Percentiles rank a stretch among this genome's conserved stretches.
phyloP scores from a whole-genome alignment of 2,888 invertebrate species.

The Pantelozetes paolii region DNA sequence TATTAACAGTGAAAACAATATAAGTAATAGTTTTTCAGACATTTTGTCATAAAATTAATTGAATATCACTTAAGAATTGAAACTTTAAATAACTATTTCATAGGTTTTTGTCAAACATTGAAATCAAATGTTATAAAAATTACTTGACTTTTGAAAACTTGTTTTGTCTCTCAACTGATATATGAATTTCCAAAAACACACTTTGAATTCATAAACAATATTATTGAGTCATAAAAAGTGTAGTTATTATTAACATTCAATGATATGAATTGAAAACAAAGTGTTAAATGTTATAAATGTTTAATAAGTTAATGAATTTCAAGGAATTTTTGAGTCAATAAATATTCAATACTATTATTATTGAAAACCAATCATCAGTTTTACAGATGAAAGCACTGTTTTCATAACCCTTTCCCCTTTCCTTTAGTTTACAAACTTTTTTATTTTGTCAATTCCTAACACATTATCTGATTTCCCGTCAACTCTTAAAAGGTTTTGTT shows the following conservation, averaged over 20 bases:
- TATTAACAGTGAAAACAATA: background rate
- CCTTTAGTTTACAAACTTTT: background rate
- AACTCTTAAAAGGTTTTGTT: background rate
- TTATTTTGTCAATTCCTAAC: background rate
- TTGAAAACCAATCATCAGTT: background rate
- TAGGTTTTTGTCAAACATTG: too few species aligned
- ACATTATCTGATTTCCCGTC: background rate
- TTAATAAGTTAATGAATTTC: constrained; percentile 9
- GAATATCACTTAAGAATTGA: too few species aligned
- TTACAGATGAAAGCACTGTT: background rate
- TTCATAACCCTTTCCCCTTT: background rate
- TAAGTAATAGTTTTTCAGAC: background rate
- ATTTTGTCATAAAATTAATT: background rate
- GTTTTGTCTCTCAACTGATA: too few species aligned
- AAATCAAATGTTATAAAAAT: too few species aligned
- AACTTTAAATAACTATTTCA: too few species aligned
- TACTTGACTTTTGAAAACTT: too few species aligned
- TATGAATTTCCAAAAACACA: too few species aligned
- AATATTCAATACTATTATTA: background rate
- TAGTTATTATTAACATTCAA: too few species aligned
- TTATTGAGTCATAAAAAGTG: too few species aligned
- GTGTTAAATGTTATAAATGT: background rate
- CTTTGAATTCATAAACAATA: too few species aligned
- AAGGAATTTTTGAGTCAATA: background rate
- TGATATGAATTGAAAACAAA: too few species aligned